Base-by-base conservation (phyloP, 2,888 invertebrate species). In the Drosophila merina region DNA sequence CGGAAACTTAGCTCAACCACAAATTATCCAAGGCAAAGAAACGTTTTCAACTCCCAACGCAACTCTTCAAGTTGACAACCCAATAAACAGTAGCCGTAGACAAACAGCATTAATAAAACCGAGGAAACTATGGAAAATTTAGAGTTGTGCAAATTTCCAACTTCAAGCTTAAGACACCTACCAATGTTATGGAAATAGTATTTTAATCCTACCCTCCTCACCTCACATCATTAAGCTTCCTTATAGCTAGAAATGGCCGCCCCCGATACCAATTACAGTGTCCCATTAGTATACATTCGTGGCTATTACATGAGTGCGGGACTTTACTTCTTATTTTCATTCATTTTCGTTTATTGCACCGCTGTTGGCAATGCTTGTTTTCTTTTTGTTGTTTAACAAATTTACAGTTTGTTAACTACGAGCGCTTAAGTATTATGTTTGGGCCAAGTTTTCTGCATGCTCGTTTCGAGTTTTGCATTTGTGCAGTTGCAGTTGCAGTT, bases 341-440 rank as follows among this genome's bases (percentile, higher is more conserved):
- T 60, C 56, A 49, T 60, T 59, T 48, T 49, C 50, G 28, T 33
- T 52, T 50, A 56, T 49, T 51, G 45, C 30, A 55, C 47, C 14
- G 38, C 52, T 57, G 20, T 20, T 20, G 20, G 20, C 20, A 62
- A 47, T 33, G 10, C 50, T 48, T 69, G 70, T 70, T 78, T 70
- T 72, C 67, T 59, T 62, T 75, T 73, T 69, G 63, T 54, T 68
- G 70, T 76, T 83, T 77, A 77, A 74, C 82, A 80, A 84, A 76
- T 84, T 82, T 76, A 67, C 82, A 84, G 82, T 82, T 82, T 83
- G 82, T 78, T 84, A 83, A 79, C 76, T 71, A 50, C 78, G 51
- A 67, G 55, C 67, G 66, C 72, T 59, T 68, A 71, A 73, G 68
- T 75, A 70, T 72, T 74, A 70, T 83, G 63, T 83, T 73, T 83